A percentile compares a stretch with the other conserved stretches of the same genome.
Evolutionary conservation across 1,140 invertebrate species (phyloP).

Genomic region (Aphis craccivora): DNA sequence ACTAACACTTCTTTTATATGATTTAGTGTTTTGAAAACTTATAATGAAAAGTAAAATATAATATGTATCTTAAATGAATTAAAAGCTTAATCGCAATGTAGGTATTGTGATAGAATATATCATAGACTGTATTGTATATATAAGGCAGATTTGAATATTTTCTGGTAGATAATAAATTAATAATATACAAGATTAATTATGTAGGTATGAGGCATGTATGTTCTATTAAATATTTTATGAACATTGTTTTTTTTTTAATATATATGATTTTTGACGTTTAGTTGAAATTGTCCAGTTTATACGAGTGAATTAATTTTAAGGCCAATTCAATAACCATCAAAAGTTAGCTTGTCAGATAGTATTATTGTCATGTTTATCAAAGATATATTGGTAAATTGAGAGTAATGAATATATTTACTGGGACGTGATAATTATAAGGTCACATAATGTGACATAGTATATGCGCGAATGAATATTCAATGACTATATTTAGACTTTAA

Average conservation of each 20-base stretch:
- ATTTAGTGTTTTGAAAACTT: not conserved
- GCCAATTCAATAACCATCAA: slow-evolving; percentile 23
- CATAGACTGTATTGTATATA: not conserved
- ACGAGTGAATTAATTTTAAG: not conserved
- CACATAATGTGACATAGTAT: not conserved
- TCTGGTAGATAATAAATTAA: not conserved
- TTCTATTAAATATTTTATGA: not conserved
- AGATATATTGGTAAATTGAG: slow-evolving; percentile 4
- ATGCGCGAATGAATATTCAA: not conserved
- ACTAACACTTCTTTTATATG: not conserved
- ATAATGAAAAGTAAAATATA: not conserved
- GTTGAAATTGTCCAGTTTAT: not conserved
- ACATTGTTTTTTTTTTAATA: not conserved
- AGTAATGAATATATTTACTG: slow-evolving; percentile 1
- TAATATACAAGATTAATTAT: not conserved
- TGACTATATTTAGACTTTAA: not conserved
- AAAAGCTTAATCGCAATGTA: not conserved
- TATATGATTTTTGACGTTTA: not conserved
- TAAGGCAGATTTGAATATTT: not conserved
- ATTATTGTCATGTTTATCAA: not conserved
- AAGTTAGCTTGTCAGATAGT: not conserved
- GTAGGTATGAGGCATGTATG: not conserved
- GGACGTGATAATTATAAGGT: slow-evolving; percentile 2
- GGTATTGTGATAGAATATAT: not conserved
- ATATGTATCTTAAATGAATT: not conserved